A percentile compares a stretch with the other conserved stretches of the same genome.
Evolutionary conservation across 2,888 invertebrate species (phyloP).

Genomic region (Philonicus albiceps): DNA sequence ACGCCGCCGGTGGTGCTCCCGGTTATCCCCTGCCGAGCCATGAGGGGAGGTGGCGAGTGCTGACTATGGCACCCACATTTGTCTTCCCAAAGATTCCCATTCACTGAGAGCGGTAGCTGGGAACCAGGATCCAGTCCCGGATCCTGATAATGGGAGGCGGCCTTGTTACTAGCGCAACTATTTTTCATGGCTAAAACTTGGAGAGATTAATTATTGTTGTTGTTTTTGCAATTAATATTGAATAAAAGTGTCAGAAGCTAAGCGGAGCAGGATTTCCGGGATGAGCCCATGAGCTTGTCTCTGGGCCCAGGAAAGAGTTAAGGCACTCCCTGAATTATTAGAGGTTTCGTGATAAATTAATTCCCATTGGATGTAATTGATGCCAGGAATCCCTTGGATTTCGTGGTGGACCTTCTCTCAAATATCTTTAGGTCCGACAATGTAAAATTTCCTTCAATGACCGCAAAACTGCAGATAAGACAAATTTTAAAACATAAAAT

Average conservation of each 20-base stretch:
- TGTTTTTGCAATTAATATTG: conserved; percentile 39
- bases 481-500: neutral
- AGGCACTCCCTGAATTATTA: neutral
- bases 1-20: neutral
- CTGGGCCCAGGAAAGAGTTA: neutral
- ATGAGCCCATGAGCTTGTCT: neutral
- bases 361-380: conserved; percentile 15
- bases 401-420: neutral
- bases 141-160: conserved; percentile 29
- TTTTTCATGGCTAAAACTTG: conserved; percentile 33
- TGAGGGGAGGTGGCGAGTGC: conserved; percentile 11
- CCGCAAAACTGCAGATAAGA: neutral
- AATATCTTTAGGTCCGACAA: neutral
- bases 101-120: neutral
- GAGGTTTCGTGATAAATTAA: conserved; percentile 28
- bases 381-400: neutral
- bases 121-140: neutral
- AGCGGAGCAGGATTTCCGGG: conserved; percentile 5
- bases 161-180: conserved; percentile 34
- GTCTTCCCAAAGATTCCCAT: conserved; percentile 24
- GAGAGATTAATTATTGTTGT: conserved; percentile 41
- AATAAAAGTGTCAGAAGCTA: conserved; percentile 40
- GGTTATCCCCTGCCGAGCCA: neutral
- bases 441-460: neutral
- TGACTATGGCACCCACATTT: conserved; percentile 34